phyloP scores from a whole-genome alignment of 92 coral and sea anemone species.

The Zoanthus gigantus region DNA sequence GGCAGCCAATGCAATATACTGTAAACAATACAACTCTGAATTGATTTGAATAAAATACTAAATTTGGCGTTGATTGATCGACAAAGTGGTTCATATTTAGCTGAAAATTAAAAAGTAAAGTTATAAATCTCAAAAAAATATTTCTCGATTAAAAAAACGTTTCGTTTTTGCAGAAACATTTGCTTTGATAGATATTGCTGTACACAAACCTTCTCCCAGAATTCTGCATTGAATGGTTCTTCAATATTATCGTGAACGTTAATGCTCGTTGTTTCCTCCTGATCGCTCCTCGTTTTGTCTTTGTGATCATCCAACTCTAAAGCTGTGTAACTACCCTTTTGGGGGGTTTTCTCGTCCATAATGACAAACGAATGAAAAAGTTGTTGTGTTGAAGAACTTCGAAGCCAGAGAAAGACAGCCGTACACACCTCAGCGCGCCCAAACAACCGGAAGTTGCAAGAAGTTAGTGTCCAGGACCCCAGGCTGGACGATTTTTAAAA shows the following conservation, averaged over 20 bases:
- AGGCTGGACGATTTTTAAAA: not conserved
- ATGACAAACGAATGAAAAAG: not conserved
- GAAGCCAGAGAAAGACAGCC: too few relatives aligned
- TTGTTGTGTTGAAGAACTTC: too few relatives aligned
- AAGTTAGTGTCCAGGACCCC: slow-evolving; percentile 3
- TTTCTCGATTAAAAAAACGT: not conserved
- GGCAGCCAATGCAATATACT: too few relatives aligned
- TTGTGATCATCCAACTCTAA: slow-evolving; percentile 76
- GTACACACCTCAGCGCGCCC: slow-evolving; percentile 3
- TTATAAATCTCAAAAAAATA: not conserved
- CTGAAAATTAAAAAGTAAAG: too few relatives aligned
- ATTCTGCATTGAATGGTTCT: slow-evolving; percentile 83
- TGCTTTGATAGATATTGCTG: not conserved
- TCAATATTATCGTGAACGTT: slow-evolving; percentile 60
- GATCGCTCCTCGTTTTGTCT: slow-evolving; percentile 30
- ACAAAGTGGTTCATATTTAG: too few relatives aligned
- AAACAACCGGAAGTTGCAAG: slow-evolving; percentile 20
- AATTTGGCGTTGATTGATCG: too few relatives aligned
- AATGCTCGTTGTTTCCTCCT: slow-evolving; percentile 57
- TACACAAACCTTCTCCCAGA: slow-evolving; percentile 83
- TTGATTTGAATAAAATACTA: too few relatives aligned
- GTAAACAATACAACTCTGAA: too few relatives aligned
- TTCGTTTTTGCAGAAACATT: not conserved
- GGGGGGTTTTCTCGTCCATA: slow-evolving; percentile 23
- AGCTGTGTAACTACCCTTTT: slow-evolving; percentile 30